A percentile compares a stretch with the other conserved stretches of the same genome.
These are phyloP conservation scores for Seriola dumerili DNA, from an alignment of 2,113 vertebrate species.

Conservation along the genomic window DNA sequence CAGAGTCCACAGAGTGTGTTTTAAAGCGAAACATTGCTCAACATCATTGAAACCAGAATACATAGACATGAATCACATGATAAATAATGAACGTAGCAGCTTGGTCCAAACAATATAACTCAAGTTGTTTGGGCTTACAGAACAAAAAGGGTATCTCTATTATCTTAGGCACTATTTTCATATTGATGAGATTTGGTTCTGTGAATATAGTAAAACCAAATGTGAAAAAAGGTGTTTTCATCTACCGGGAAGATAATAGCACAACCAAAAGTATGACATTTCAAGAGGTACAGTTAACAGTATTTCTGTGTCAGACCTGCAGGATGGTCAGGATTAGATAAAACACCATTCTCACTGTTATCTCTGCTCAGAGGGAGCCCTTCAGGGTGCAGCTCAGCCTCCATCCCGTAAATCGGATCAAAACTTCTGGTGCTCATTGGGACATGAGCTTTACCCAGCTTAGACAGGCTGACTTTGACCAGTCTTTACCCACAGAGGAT, in stretches of 20 bases:
- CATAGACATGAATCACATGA: not conserved
- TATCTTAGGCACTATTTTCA: not conserved
- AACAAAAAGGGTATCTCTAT: not conserved
- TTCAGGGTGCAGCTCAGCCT: conserved; percentile 2
- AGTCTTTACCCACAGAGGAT: not conserved
- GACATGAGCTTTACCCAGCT: conserved; percentile 13
- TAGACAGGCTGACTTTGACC: conserved; percentile 25
- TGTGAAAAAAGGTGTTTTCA: not conserved
- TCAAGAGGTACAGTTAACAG: not conserved
- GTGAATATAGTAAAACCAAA: not conserved
- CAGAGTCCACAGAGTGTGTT: not conserved
- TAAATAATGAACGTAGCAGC: not conserved
- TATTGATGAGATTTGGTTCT: not conserved
- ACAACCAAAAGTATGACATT: not conserved
- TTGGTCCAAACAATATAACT: not conserved
- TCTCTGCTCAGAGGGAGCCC: not conserved
- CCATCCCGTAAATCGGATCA: conserved; percentile 16
- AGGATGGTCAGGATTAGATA: not conserved
- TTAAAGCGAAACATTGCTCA: not conserved
- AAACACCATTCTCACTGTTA: not conserved
- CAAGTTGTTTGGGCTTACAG: not conserved
- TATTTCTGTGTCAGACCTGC: not conserved
- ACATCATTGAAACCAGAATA: not conserved
- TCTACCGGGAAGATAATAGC: too few species aligned
- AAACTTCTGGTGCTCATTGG: not conserved